Conservation (phyloP, 2,113 vertebrate species). For the Ginglymostoma cirratum region DNA sequence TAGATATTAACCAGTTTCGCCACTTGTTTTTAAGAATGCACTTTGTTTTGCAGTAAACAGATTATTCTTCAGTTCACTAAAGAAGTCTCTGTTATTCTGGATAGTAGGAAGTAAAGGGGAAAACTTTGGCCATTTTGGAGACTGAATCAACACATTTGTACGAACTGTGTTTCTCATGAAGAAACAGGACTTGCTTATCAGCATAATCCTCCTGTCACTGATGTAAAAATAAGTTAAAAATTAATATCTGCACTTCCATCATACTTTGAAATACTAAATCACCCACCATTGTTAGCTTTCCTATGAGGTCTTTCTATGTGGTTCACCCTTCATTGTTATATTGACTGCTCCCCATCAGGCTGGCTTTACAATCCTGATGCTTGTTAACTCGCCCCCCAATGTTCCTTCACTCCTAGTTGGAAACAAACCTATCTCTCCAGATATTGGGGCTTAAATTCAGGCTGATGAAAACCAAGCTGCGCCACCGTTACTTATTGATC, state of each 20-base stretch:
- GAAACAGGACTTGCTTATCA: no score
- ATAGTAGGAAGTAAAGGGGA: no score
- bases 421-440: not conserved
- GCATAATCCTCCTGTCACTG: no score
- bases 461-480: not conserved
- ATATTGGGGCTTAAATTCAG: not conserved
- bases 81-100: no score
- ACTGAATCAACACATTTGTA: no score
- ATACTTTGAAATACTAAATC: not conserved
- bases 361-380: not conserved
- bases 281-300: not conserved
- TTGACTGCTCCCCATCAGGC: not conserved
- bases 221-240: not conserved
- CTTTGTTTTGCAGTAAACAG: no score
- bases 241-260: not conserved
- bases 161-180: no score
- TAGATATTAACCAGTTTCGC: no score
- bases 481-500: not conserved
- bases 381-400: not conserved
- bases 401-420: not conserved
- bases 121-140: no score
- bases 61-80: no score
- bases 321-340: not conserved
- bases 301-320: not conserved
- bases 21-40: no score